Percentiles rank a stretch among this genome's conserved stretches.
phyloP scores from a whole-genome alignment of 2,888 invertebrate species.

The Geophilus truncorum region DNA sequence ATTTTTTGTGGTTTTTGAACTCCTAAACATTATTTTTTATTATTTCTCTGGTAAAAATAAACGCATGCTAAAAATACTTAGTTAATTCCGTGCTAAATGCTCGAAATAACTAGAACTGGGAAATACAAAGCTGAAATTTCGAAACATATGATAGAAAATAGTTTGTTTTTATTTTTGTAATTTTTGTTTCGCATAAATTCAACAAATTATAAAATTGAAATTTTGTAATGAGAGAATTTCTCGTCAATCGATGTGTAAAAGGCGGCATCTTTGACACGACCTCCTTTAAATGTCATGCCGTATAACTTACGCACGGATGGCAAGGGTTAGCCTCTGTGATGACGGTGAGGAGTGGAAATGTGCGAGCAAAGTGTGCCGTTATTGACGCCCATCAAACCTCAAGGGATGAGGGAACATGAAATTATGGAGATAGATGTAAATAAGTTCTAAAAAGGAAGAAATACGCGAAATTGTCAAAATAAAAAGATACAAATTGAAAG shows the following conservation, averaged over 20 bases:
- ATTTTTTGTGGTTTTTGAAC: too few relatives aligned
- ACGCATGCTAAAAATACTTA: too few relatives aligned
- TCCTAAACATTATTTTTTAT: too few relatives aligned
- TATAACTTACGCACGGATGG: slow-evolving; percentile 27
- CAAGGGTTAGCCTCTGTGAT: not conserved
- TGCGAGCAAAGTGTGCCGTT: not conserved
- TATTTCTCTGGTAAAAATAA: too few relatives aligned
- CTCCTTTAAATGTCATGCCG: slow-evolving; percentile 9
- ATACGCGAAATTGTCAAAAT: not conserved
- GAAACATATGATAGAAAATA: too few relatives aligned
- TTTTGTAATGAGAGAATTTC: not conserved
- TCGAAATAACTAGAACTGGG: too few relatives aligned
- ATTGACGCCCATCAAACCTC: not conserved
- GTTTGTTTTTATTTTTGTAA: not conserved
- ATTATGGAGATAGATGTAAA: slow-evolving; percentile 15
- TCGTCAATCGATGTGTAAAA: not conserved
- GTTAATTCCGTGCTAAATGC: too few relatives aligned
- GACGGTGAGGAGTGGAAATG: not conserved
- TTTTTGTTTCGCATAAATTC: not conserved
- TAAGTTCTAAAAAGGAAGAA: not conserved
- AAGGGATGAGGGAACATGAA: not conserved
- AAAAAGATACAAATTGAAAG: not conserved
- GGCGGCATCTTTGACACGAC: not conserved
- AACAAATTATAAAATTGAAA: not conserved
- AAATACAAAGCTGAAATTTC: too few relatives aligned